phyloP scores from a whole-genome alignment of 2,113 vertebrate species.

The Ovis aries region ARS-UI_Ramb_v3.0 NC_056055.1:55062501-55063000 shows the following conservation, averaged over 20 bases:
- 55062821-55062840: background rate
- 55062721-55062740: slow-evolving; percentile 37
- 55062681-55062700: slow-evolving; percentile 42
- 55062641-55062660: slow-evolving; percentile 34
- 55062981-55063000: background rate
- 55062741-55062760: slow-evolving; percentile 27
- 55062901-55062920: background rate
- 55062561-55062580: background rate
- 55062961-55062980: background rate
- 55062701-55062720: slow-evolving; percentile 46
- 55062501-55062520: background rate
- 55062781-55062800: background rate
- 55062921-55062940: slow-evolving; percentile 7
- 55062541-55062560: background rate
- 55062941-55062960: background rate
- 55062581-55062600: background rate
- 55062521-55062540: background rate
- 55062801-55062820: background rate
- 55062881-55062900: background rate
- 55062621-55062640: slow-evolving; percentile 29
- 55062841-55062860: background rate
- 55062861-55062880: background rate
- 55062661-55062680: slow-evolving; percentile 18
- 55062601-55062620: background rate
- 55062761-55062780: background rate